Evolutionary conservation across 2,797 vertebrate genomes (phyloP), one percentile per base, ranked within the genome.

Genomic region (Austrolebias charrua): DNA sequence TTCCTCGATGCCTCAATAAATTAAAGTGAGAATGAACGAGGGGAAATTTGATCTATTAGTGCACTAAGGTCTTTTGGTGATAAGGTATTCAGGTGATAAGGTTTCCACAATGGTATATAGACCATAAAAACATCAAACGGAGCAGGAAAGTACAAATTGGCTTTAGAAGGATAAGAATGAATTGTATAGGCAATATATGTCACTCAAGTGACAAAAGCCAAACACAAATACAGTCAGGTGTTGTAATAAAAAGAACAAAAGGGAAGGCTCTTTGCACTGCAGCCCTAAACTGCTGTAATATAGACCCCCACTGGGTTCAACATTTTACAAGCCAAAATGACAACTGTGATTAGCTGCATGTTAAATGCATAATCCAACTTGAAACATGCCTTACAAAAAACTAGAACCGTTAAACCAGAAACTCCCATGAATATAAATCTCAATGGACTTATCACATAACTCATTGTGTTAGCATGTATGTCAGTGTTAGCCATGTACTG

Each of bases 31-130:
- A 84, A 79, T 88, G 79, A 86, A 90, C 83, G 83, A 87, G 90
- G 84, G 92, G 91, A 89, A 92, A 92, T 91, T 69, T 78, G 90
- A 88, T 86, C 87, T 89, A 91, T 91, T 92, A 91, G 76, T 84
- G 35, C 10, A 38, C 35, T 38, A 38, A 38, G 35, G 38, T 40
- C 11, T 13, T 40, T 11, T 12, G 38, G 24, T 24, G 24, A 24
- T 24, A 24, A 11, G 13, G 2, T 11, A 40, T 12, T 40, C 38
- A 40, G 38, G 11, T 12, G 38, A 40, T 12, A 40, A 40, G 38
- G 38, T 1, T 40, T 40, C 38, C 38, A 40, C 12, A 40, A 40
- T 40, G 13, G 12, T 11, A 40, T 40, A 13, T 13, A 13, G 10
- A 40, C 11, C 11, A 40, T 40, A 3, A 40, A 40, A 13, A 40